Evolutionary conservation across 2,888 invertebrate genomes (phyloP).

Genomic region (Drosophila emarginata): DNA sequence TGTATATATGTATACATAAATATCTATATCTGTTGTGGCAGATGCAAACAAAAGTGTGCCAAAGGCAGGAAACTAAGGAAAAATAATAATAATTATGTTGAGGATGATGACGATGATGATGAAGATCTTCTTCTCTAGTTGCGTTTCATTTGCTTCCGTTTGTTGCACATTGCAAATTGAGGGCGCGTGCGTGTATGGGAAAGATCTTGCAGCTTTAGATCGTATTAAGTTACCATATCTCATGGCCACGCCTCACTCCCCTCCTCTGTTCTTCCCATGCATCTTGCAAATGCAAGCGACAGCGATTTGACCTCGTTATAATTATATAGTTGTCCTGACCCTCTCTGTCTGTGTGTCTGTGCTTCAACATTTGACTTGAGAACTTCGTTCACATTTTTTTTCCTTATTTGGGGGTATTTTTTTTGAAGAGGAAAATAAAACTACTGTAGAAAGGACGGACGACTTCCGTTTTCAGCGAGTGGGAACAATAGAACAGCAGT

Average conservation of each 20-base stretch:
- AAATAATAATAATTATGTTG: slow-evolving; percentile 9
- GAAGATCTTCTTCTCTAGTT: slow-evolving; percentile 22
- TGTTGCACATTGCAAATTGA: slow-evolving; percentile 57
- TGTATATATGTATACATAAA: not conserved
- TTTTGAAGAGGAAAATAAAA: slow-evolving; percentile 41
- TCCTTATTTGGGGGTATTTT: slow-evolving; percentile 36
- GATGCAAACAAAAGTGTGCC: slow-evolving; percentile 50
- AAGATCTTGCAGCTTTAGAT: slow-evolving; percentile 60
- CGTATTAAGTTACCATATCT: slow-evolving; percentile 61
- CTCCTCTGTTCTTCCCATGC: slow-evolving; percentile 3
- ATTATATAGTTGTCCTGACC: slow-evolving; percentile 67
- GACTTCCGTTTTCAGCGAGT: slow-evolving; percentile 59
- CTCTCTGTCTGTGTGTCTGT: slow-evolving; percentile 26
- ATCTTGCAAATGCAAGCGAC: slow-evolving; percentile 29
- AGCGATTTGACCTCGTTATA: slow-evolving; percentile 71
- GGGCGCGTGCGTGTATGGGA: slow-evolving; percentile 56
- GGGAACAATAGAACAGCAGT: slow-evolving; percentile 48
- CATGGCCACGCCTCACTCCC: slow-evolving; percentile 59
- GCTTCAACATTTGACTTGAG: slow-evolving; percentile 68
- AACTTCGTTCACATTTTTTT: slow-evolving; percentile 28
- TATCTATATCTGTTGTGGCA: slow-evolving; percentile 28
- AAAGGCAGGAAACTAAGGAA: slow-evolving; percentile 39
- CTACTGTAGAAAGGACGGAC: slow-evolving; percentile 45
- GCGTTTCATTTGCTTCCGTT: slow-evolving; percentile 30
- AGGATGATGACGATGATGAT: slow-evolving; percentile 6